A percentile compares a stretch with the other conserved stretches of the same genome.
phyloP scores from a whole-genome alignment of 2,888 invertebrate genomes.

The Serrognathus titanus region DNA sequence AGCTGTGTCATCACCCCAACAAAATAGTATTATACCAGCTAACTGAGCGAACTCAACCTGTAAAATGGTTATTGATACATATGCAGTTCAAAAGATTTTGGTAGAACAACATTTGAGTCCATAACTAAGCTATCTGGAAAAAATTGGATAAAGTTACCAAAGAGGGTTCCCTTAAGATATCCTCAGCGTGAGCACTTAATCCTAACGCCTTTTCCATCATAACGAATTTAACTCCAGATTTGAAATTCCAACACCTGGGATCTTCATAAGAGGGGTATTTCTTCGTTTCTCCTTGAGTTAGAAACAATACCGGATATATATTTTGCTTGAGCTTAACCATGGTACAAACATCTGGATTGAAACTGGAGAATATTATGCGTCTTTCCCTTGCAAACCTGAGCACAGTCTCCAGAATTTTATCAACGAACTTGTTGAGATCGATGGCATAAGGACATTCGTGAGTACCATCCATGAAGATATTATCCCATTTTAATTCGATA shows the following conservation, averaged over 20 bases:
- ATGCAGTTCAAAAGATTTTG: not conserved
- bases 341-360: slow-evolving; percentile 93
- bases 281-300: slow-evolving; percentile 64
- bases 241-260: slow-evolving; percentile 75
- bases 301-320: slow-evolving; percentile 92
- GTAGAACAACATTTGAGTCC: too few relatives aligned
- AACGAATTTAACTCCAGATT: slow-evolving; percentile 80
- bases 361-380: slow-evolving; percentile 89
- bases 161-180: slow-evolving; percentile 77
- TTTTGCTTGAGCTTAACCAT: slow-evolving; percentile 95
- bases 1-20: slow-evolving; percentile 97
- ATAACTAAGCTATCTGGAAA: too few relatives aligned
- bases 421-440: slow-evolving; percentile 90
- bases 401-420: slow-evolving; percentile 81
- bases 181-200: slow-evolving; percentile 90
- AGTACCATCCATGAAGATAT: slow-evolving; percentile 80
- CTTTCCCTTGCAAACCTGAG: slow-evolving; percentile 74
- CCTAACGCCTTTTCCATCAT: slow-evolving; percentile 80
- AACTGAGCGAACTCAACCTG: slow-evolving; percentile 75
- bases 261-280: slow-evolving; percentile 81
- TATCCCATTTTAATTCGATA: slow-evolving; percentile 96
- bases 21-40: slow-evolving; percentile 84
- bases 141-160: slow-evolving; percentile 54
- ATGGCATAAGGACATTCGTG: slow-evolving; percentile 84
- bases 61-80: too few relatives aligned